Percentiles rank a stretch among this genome's conserved stretches.
phyloP scores from a whole-genome alignment of 2,888 invertebrate genomes.

The Thymelicus sylvestris region DNA sequence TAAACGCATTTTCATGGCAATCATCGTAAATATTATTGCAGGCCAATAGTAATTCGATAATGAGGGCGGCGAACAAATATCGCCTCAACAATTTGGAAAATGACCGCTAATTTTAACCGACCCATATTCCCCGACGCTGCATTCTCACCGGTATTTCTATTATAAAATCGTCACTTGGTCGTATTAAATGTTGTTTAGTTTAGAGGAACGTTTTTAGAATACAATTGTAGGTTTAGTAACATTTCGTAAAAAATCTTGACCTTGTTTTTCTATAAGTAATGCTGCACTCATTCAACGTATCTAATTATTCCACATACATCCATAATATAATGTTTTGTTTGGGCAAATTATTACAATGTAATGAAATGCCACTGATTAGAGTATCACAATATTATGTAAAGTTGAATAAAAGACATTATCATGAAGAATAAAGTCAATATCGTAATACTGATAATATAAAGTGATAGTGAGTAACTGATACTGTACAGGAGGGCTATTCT shows the following conservation, averaged over 20 bases:
- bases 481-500: no score
- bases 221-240: not conserved
- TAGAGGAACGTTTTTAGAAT: not conserved
- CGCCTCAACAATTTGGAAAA: conserved; percentile 51
- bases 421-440: no score
- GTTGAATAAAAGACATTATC: no score
- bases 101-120: conserved; percentile 59
- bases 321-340: no score
- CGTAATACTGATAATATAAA: no score
- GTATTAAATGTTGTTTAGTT: not conserved
- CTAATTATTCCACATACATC: no score
- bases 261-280: no score
- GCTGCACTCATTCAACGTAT: no score
- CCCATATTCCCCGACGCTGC: conserved; percentile 71
- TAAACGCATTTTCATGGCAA: not conserved
- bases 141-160: conserved; percentile 35
- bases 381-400: no score
- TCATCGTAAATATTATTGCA: conserved; percentile 12
- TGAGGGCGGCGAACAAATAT: conserved; percentile 29
- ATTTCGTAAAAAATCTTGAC: no score
- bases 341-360: not conserved
- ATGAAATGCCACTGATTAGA: not conserved
- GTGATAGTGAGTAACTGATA: no score
- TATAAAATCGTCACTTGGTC: conserved; percentile 6
- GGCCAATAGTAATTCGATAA: conserved; percentile 34